Base-by-base conservation (phyloP, 1,140 invertebrate genomes). In the Drosophila kikkawai region DNA sequence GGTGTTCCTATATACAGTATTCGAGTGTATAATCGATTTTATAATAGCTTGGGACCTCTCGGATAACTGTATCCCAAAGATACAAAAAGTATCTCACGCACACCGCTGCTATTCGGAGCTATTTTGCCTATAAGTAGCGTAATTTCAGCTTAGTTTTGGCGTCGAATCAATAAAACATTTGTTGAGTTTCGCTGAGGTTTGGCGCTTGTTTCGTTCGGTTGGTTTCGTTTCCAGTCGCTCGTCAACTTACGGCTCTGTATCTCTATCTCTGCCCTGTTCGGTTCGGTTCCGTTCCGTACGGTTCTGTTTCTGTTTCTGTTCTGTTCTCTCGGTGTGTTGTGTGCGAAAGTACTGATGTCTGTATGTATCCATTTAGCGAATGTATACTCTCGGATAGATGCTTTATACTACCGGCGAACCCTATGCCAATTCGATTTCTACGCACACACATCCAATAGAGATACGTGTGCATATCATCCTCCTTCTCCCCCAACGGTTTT, bases 91-190 rank as follows among this genome's bases (percentile, higher is more conserved):
- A 26, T 7, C 29, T 34, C 42, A 34, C 51, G 48, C 32, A 36
- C 42, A 50, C 34, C 56, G 66, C 69, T 65, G 58, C 60, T 79
- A 69, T 50, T 78, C 51, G 45, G 45, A 55, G 61, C 41, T 48
- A 77, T 68, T 83, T 76, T 47, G 50, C 59, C 75, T 60, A 75
- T 80, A 87, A 69, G 83, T 75, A 84, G 69, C 39, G 60, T 70
- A 82, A 82, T 80, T 86, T 82, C 42, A 76, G 75, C 76, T 88
- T 68, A 77, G 69, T 76, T 86, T 86, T 83, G 70, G 58, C 84
- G 65, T 80, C 66, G 69, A 88, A 88, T 88, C 84, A 88, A 88
- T 88, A 88, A 87, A 88, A 88, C 75, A 75, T 80, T 88, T 83
- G 68, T 59, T 78, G 75, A 87, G 73, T 75, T 87, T 78, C 80